phyloP scores from a whole-genome alignment of 2,113 vertebrate genomes.

The Gymnarchus niloticus region DNA sequence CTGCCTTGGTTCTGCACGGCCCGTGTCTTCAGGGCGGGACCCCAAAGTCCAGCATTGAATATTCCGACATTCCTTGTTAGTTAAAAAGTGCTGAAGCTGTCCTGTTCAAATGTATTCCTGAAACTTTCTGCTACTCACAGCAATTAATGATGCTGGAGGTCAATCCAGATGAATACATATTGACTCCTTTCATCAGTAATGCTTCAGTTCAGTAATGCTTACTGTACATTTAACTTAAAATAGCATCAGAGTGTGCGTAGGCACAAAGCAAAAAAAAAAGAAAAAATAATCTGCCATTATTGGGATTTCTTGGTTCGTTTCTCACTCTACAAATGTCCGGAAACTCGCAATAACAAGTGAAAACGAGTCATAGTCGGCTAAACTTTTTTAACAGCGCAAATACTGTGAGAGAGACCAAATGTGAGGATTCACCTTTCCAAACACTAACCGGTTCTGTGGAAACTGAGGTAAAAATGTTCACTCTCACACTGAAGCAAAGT shows the following conservation, averaged over 20 bases:
- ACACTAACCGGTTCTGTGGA: neutral
- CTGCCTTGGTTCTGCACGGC: conserved; percentile 41
- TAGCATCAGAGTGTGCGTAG: conserved; percentile 3
- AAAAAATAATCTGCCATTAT: neutral
- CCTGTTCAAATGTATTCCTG: conserved; percentile 36
- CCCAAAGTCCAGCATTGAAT: conserved; percentile 51
- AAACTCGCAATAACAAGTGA: neutral
- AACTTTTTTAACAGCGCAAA: neutral
- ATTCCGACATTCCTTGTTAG: conserved; percentile 46
- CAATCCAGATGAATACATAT: conserved; percentile 17
- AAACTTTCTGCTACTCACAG: conserved; percentile 43
- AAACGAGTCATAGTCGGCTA: neutral
- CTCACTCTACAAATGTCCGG: neutral
- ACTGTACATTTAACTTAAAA: conserved; percentile 30
- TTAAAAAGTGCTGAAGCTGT: conserved; percentile 56
- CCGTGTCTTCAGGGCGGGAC: conserved; percentile 11
- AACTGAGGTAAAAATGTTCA: neutral
- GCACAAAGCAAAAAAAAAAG: neutral
- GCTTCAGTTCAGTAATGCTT: conserved; percentile 34
- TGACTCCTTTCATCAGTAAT: conserved; percentile 18
- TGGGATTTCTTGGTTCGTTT: neutral
- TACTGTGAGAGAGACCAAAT: neutral
- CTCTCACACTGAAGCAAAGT: neutral
- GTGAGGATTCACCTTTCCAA: neutral
- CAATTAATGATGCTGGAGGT: conserved; percentile 52